phyloP scores from a whole-genome alignment of 1,140 invertebrate genomes.

The Nephotettix cincticeps region DNA sequence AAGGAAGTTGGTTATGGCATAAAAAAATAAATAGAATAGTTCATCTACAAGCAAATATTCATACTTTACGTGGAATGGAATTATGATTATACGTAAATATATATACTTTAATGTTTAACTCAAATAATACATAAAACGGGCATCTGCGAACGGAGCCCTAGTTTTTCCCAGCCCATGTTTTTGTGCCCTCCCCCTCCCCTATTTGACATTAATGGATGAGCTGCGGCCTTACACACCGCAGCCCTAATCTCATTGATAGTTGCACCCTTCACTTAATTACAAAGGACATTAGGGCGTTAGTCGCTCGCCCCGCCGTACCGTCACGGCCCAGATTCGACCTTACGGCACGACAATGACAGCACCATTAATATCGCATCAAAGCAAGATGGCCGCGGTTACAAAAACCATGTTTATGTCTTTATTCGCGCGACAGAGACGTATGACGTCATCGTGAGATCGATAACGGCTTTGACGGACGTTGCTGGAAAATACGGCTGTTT shows the following conservation, averaged over 20 bases:
- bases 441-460: not conserved
- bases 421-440: conserved; percentile 11
- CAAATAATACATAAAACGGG: no score
- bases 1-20: no score
- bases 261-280: conserved; percentile 21
- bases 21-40: no score
- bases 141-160: no score
- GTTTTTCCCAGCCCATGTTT: no score
- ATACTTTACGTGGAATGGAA: no score
- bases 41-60: no score
- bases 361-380: conserved; percentile 14
- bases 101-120: no score
- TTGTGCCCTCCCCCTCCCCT: not conserved
- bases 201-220: conserved; percentile 17
- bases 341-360: conserved; percentile 4
- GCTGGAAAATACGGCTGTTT: not conserved
- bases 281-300: not conserved
- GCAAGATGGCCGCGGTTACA: conserved; percentile 12
- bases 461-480: not conserved
- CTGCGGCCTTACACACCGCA: not conserved
- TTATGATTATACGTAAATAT: no score
- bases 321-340: not conserved
- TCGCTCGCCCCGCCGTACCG: not conserved
- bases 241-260: conserved; percentile 13
- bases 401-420: conserved; percentile 16